Conservation (phyloP, 2,888 invertebrate species). For the Cryptophagus acutangulus region DNA sequence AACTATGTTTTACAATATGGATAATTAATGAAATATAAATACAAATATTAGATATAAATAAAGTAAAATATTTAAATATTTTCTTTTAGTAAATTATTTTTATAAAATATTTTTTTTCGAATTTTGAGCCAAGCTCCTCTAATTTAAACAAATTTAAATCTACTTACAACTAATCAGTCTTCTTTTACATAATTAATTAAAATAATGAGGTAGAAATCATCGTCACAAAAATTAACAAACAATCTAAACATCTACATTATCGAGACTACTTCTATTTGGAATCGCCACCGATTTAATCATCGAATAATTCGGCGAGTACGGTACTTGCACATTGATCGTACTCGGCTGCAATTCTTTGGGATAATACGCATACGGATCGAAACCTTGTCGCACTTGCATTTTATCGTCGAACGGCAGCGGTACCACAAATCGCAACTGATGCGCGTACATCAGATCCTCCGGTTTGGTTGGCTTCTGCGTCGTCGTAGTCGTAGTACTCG, state of each 20-base stretch:
- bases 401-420: conserved; percentile 37
- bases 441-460: conserved; percentile 28
- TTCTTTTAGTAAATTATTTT: too few species aligned
- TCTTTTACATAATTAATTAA: too few species aligned
- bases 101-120: too few species aligned
- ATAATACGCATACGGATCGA: conserved; percentile 42
- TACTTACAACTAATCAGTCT: neutral
- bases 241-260: neutral
- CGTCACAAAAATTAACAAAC: too few species aligned
- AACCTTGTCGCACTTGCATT: conserved; percentile 27
- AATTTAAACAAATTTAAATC: too few species aligned
- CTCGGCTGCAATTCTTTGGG: conserved; percentile 39
- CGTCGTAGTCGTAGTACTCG: conserved; percentile 15
- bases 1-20: conserved; percentile 5
- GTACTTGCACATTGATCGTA: conserved; percentile 37
- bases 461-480: conserved; percentile 11
- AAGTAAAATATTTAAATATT: too few species aligned
- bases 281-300: conserved; percentile 40
- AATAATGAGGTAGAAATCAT: too few species aligned
- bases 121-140: too few species aligned
- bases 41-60: too few species aligned
- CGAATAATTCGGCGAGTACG: conserved; percentile 41
- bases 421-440: conserved; percentile 43
- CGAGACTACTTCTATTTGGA: conserved; percentile 31
- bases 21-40: too few species aligned